Evolutionary conservation across 2,888 invertebrate genomes (phyloP), one percentile per base, ranked within the genome.

Genomic region (Zhuqinia jingwanae): DNA sequence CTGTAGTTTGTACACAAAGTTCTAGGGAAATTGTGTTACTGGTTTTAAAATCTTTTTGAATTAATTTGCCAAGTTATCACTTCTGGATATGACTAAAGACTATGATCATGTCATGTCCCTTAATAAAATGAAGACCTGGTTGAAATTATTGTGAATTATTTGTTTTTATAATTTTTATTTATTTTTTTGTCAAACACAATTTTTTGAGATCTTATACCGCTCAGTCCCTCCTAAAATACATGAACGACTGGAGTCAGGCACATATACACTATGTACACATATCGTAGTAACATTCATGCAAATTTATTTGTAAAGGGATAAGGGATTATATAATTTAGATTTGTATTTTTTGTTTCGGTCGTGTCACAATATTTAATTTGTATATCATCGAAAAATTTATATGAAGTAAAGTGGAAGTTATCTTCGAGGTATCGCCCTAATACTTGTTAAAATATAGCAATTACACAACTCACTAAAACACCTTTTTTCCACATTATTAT

Each of bases 191-290:
- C 82, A 83, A 58, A 83, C 82, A 83, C 73, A 73, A 73, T 81
- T 83, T 81, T 76, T 83, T 83, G 82, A 83, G 82, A 83, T 83
- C 82, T 83, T 83, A 83, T 65, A 83, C 82, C 82, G 82, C 82
- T 83, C 75, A 83, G 82, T 83, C 82, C 76, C 79, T 79, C 81
- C 76, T 45, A 76, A 36, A 76, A 76, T 56, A 47, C 75, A 75
- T 36, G 82, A 83, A 75, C 75, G 82, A 83, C 82, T 83, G 63
- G 47, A 83, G 82, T 83, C 75, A 83, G 82, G 82, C 82, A 83
- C 82, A 76, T 83, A 47, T 76, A 83, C 82, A 75, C 75, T 83
- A 83, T 83, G 75, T 76, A 83, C 82, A 82, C 75, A 13, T 70
- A n/a, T n/a, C n/a, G n/a, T n/a, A 70, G 47, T 70, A 81, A 81